Evolutionary conservation across 2,888 invertebrate genomes (phyloP), one percentile per base, ranked within the genome.

Genomic region (Dione juno): DNA sequence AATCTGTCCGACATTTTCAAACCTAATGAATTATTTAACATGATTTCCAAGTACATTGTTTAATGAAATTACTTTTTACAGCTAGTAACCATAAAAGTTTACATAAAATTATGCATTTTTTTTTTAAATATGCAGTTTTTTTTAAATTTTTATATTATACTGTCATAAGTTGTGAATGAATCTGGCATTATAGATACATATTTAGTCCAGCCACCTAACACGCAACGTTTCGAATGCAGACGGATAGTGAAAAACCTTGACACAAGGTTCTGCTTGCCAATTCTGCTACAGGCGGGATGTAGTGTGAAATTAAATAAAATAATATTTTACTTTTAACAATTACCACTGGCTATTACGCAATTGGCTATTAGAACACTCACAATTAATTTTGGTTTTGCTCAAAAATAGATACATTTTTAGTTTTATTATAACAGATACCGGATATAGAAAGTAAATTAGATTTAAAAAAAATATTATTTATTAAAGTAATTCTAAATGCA

Each of bases 1-100:
- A 69, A 68, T 54, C 45, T 66, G 67, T 67, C 65, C 64, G 70
- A 66, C 65, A 70, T 54, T 76, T 69, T 54, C 57, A 73, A 69
- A 75, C 63, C 63, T 72, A 61, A 67, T 72, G 67, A 75, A 76
- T 76, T 72, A 71, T 71, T 71, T 45, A 69, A 67, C 57, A 64
- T 19, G 69, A 66, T 67, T 69, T 61, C 45, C 37, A 53, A 37
- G 63, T 64, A 69, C 45, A 58, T 67, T 63, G 58, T 57, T 57
- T 67, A 61, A 67, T 16, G 37, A 67, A 48, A 35, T 28, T 45
- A 19, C 7, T 58, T 45, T 41, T 41, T 59, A 59, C 28, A 53
- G 11, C 13, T 53, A 53, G 28, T 53, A 13, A 5, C 5, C 50
- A 16, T n/a, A 0, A 3, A 16, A 10, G 16, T 19, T 45, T 48